Percentiles rank a stretch among this genome's conserved stretches.
phyloP scores from a whole-genome alignment of 2,888 invertebrate species.

The Drosophila subquinaria region DNA sequence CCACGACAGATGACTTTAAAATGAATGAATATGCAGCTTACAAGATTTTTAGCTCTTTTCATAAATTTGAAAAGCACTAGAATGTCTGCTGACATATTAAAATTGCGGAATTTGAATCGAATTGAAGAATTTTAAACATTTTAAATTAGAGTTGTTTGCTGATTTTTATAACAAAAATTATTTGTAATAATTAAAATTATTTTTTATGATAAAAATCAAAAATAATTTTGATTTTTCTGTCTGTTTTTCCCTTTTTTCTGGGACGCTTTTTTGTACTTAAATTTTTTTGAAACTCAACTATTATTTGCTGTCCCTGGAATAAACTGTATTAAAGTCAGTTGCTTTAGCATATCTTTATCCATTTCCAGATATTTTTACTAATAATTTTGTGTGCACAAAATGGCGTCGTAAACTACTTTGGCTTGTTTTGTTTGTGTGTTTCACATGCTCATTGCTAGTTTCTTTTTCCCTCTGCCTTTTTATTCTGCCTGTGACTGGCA shows the following conservation, averaged over 20 bases:
- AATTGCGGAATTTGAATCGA: background rate
- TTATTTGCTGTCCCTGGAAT: too few relatives aligned
- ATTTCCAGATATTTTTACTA: constrained; percentile 21
- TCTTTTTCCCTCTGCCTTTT: constrained; percentile 14
- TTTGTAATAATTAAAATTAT: too few relatives aligned
- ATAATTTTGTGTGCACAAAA: constrained; percentile 24
- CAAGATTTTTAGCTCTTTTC: background rate
- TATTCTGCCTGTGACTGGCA: constrained; percentile 57
- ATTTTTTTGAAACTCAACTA: too few relatives aligned
- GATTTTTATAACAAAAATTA: too few relatives aligned
- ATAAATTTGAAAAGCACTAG: background rate
- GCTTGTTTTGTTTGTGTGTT: constrained; percentile 17
- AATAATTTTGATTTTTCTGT: too few relatives aligned
- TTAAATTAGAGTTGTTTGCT: too few relatives aligned
- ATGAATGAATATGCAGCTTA: constrained; percentile 7
- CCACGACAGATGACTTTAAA: constrained; percentile 10
- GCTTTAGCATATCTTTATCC: constrained; percentile 1
- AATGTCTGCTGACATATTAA: background rate
- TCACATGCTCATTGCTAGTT: constrained; percentile 26
- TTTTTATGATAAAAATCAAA: too few relatives aligned
- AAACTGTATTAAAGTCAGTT: constrained; percentile 4
- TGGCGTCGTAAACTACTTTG: constrained; percentile 43
- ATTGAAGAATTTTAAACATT: background rate
- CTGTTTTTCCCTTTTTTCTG: too few relatives aligned
- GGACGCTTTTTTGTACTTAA: too few relatives aligned